These are phyloP conservation scores for Lanistes nyassanus DNA, from an alignment of 1,140 invertebrate genomes.

Conservation along the genomic window DNA sequence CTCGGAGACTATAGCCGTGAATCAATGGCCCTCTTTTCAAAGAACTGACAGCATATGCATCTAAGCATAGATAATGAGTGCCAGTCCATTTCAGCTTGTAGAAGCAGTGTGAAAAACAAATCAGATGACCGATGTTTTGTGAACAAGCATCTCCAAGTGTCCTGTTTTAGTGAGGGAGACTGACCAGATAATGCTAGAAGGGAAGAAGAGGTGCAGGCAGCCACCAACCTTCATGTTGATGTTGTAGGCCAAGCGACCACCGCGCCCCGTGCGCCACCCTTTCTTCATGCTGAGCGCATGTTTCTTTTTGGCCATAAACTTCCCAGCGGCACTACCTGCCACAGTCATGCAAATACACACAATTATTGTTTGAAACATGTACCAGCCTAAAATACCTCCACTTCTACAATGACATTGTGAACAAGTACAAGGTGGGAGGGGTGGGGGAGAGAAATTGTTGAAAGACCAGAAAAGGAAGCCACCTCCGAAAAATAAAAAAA, in stretches of 20 bases:
- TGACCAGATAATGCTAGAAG: too few relatives aligned
- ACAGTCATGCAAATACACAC: background rate
- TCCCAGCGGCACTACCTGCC: constrained; percentile 1
- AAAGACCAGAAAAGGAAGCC: too few relatives aligned
- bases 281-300: constrained; percentile 44
- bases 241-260: constrained; percentile 47
- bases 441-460: background rate
- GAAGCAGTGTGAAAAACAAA: too few relatives aligned
- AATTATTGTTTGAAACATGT: background rate
- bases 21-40: too few relatives aligned
- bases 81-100: too few relatives aligned
- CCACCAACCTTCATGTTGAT: constrained; percentile 32
- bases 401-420: too few relatives aligned
- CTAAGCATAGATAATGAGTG: too few relatives aligned
- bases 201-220: background rate
- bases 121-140: too few relatives aligned
- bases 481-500: background rate
- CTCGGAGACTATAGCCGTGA: too few relatives aligned
- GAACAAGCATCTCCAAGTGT: too few relatives aligned
- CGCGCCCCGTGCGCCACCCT: constrained; percentile 54
- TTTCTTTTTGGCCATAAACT: constrained; percentile 43
- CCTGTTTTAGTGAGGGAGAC: too few relatives aligned
- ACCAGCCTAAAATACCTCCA: background rate
- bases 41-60: too few relatives aligned
- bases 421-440: background rate